Percentiles rank a stretch among this genome's conserved stretches.
Evolutionary conservation across 1,140 invertebrate species (phyloP).

Genomic region (Latrodectus geometricus): DNA sequence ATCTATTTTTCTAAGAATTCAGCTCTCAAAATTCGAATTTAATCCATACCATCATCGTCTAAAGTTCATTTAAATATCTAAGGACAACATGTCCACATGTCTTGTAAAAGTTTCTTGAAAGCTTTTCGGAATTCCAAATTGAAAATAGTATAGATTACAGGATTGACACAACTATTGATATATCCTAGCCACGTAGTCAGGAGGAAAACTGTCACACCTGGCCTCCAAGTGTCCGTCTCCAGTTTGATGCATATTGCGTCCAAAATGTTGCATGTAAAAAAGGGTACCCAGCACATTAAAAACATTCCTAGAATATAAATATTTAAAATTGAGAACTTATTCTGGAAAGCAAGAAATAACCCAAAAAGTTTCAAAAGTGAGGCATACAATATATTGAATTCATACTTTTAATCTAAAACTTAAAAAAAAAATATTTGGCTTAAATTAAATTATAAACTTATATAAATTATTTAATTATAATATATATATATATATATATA

Average conservation of each 20-base stretch:
- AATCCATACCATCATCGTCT: no score
- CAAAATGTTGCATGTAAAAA: slow-evolving; percentile 96
- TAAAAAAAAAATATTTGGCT: no score
- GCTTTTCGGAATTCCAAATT: slow-evolving; percentile 99
- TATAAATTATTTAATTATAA: no score
- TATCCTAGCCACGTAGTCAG: slow-evolving; percentile 98
- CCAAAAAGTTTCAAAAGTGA: no score
- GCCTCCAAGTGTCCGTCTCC: slow-evolving; percentile 77
- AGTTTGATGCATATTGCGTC: slow-evolving; percentile 95
- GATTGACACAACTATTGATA: slow-evolving; percentile 98
- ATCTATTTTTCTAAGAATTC: no score
- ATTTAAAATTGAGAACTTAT: slow-evolving; percentile 62
- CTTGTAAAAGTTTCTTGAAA: slow-evolving; percentile 90
- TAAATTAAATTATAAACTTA: no score
- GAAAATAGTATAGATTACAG: slow-evolving; percentile 99
- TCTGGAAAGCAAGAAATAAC: neutral
- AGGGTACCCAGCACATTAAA: slow-evolving; percentile 98
- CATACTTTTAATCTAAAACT: no score
- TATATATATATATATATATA: no score
- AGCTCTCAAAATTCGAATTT: no score
- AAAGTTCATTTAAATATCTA: no score
- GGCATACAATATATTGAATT: no score
- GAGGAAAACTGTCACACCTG: slow-evolving; percentile 90
- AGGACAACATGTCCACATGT: slow-evolving; percentile 63
- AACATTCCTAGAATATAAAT: slow-evolving; percentile 82